phyloP scores from a whole-genome alignment of 2,888 invertebrate genomes.

The Tipula vernalis region DNA sequence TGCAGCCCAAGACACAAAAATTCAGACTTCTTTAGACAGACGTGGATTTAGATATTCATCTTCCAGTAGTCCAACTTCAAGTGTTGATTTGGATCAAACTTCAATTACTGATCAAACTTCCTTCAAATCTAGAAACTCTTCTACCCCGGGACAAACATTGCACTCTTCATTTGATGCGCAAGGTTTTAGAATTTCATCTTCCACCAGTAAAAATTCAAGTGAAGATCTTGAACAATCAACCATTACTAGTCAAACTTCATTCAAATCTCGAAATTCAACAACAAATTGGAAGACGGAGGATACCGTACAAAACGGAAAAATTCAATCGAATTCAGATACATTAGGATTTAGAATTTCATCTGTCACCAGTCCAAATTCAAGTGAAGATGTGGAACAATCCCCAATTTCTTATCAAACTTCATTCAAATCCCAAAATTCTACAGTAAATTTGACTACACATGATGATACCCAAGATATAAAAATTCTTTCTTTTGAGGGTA shows the following conservation, averaged over 20 bases:
- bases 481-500: too few relatives aligned
- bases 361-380: neutral
- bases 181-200: too few relatives aligned
- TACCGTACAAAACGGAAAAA: neutral
- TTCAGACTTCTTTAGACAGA: neutral
- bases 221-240: neutral
- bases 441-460: too few relatives aligned
- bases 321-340: neutral
- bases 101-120: too few relatives aligned
- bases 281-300: neutral
- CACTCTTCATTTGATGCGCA: too few relatives aligned
- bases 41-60: neutral
- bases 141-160: too few relatives aligned
- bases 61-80: neutral
- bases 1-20: neutral
- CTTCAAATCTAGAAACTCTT: too few relatives aligned
- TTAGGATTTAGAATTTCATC: neutral
- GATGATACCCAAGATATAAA: too few relatives aligned
- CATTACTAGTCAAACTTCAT: neutral
- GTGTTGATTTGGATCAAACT: too few relatives aligned
- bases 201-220: neutral
- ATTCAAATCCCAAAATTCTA: neutral
- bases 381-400: neutral
- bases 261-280: neutral
- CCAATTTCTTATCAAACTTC: neutral